These are phyloP conservation scores for Limenitis camilla DNA, from an alignment of 2,888 invertebrate species.

Conservation along the genomic window DNA sequence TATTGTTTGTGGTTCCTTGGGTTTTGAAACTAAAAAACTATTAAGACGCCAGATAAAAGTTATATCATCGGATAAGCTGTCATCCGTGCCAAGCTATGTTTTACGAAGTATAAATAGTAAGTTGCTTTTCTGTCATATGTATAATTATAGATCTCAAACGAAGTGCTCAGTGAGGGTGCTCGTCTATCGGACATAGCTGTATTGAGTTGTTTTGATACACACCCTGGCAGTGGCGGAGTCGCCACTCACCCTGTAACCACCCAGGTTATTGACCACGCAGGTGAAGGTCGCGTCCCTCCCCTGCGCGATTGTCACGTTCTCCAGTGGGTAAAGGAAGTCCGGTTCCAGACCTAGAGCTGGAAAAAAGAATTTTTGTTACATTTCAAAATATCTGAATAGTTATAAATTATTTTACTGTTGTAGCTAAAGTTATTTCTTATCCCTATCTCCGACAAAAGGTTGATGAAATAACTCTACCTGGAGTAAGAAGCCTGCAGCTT, in stretches of 20 bases:
- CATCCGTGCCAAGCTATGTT: too few species aligned
- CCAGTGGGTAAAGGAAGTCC: slow-evolving; percentile 84
- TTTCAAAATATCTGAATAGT: not conserved
- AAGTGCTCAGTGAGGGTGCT: slow-evolving; percentile 64
- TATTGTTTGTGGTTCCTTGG: too few species aligned
- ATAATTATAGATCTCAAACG: slow-evolving; percentile 61
- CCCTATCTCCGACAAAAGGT: too few species aligned
- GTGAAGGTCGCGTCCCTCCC: slow-evolving; percentile 89
- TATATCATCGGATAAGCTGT: too few species aligned
- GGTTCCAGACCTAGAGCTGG: slow-evolving; percentile 84
- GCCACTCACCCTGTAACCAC: slow-evolving; percentile 93
- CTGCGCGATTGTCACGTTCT: slow-evolving; percentile 88
- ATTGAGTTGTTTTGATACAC: slow-evolving; percentile 78
- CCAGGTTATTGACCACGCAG: slow-evolving; percentile 89
- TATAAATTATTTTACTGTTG: too few species aligned
- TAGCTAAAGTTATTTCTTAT: too few species aligned
- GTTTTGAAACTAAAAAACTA: too few species aligned
- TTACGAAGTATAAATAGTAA: not conserved
- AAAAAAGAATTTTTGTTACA: slow-evolving; percentile 55
- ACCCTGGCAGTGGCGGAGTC: slow-evolving; percentile 88
- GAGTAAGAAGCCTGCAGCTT: too few species aligned
- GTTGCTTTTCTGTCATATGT: slow-evolving; percentile 7
- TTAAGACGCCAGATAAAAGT: too few species aligned
- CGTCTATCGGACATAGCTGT: slow-evolving; percentile 64
- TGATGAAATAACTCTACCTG: too few species aligned